Evolutionary conservation across 37 sponge, comb jelly and placozoan genomes (phyloP).

Genomic region (Axinella damicornis): DNA sequence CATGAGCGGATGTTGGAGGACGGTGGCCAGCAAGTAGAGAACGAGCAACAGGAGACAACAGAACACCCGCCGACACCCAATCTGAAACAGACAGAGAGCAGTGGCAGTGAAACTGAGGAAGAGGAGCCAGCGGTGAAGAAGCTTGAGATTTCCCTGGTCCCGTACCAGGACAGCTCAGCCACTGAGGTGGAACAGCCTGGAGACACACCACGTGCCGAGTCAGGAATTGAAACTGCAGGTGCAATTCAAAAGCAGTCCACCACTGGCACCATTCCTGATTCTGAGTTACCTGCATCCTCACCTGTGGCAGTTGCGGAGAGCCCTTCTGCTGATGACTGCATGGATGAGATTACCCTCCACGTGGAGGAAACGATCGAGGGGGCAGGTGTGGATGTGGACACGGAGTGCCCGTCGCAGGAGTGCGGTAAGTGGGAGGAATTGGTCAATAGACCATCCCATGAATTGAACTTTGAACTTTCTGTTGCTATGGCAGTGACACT

Average conservation of each 20-base stretch:
- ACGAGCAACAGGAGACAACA: not conserved
- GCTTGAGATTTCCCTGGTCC: slow-evolving; percentile 3
- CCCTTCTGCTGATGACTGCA: slow-evolving; percentile 3
- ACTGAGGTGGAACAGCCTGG: slow-evolving; percentile 16
- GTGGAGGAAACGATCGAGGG: not conserved
- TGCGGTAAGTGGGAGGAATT: too few relatives aligned
- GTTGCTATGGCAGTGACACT: too few relatives aligned
- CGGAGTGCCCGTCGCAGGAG: too few relatives aligned
- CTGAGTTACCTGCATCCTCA: too few relatives aligned
- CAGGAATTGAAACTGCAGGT: too few relatives aligned
- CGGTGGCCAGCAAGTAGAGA: not conserved
- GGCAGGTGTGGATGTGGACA: not conserved
- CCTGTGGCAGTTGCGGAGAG: not conserved
- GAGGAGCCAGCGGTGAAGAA: not conserved
- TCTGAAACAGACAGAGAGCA: not conserved
- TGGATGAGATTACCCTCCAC: not conserved
- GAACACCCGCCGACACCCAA: not conserved
- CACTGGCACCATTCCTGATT: not conserved
- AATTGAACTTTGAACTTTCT: too few relatives aligned
- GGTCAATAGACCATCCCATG: not conserved
- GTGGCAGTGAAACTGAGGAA: not conserved
- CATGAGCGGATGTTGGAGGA: not conserved
- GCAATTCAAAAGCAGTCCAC: not conserved
- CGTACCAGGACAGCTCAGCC: slow-evolving; percentile 25
- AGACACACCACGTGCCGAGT: not conserved